Conservation (phyloP, 2,888 invertebrate genomes). For the Napeogenes inachia region DNA sequence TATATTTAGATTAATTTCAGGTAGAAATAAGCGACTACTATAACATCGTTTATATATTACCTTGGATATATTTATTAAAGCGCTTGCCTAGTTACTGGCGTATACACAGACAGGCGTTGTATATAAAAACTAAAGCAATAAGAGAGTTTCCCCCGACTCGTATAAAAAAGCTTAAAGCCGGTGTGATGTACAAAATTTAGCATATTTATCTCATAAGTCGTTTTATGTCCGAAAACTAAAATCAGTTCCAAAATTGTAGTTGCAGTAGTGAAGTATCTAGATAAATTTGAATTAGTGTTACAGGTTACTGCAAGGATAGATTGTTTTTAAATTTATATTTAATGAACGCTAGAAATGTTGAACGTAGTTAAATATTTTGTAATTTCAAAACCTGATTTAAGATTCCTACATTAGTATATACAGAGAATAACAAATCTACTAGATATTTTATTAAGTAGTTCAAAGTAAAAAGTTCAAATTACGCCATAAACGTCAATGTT, state of each 20-base stretch:
- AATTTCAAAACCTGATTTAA: not conserved
- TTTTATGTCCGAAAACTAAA: constrained; percentile 5
- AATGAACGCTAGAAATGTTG: not conserved
- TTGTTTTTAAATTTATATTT: too few species aligned
- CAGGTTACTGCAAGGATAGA: not conserved
- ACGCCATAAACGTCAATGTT: constrained; percentile 13
- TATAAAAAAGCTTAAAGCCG: constrained; percentile 20
- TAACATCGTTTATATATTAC: constrained; percentile 26
- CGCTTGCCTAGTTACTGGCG: constrained; percentile 16
- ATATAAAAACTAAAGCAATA: constrained; percentile 7
- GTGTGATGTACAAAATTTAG: constrained; percentile 29
- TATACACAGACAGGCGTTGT: not conserved
- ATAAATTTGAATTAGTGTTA: not conserved
- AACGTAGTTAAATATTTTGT: not conserved
- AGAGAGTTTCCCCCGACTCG: not conserved
- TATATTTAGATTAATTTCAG: constrained; percentile 49
- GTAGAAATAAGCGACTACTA: constrained; percentile 56
- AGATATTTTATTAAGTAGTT: constrained; percentile 15
- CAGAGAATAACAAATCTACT: constrained; percentile 4
- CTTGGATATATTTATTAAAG: constrained; percentile 20
- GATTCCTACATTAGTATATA: constrained; percentile 7
- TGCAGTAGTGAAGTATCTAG: not conserved
- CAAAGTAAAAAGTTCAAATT: constrained; percentile 19
- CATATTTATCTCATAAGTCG: constrained; percentile 16
- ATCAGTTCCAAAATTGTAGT: constrained; percentile 1